Percentiles rank a stretch among this genome's conserved stretches.
Conservation (phyloP, 2,797 vertebrate species). For the Sciurus vulgaris region DNA sequence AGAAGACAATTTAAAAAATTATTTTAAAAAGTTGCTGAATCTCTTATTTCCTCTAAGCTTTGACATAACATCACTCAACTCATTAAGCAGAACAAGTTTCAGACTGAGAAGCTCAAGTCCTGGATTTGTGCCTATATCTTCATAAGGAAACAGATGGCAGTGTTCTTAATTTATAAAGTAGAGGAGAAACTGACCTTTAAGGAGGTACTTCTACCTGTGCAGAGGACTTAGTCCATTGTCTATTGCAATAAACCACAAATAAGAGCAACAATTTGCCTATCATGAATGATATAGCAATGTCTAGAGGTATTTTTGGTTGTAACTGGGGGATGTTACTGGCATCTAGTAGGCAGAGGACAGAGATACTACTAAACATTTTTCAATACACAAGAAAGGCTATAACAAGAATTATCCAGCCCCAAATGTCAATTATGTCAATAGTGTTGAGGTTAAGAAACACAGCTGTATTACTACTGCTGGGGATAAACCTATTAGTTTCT, state of each 20-base stretch:
- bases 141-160: not conserved
- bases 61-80: not conserved
- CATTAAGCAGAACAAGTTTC: conserved; percentile 30
- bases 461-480: not conserved
- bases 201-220: not conserved
- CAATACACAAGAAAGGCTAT: not conserved
- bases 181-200: not conserved
- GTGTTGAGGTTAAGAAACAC: not conserved
- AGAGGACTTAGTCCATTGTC: not conserved
- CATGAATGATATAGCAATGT: not conserved
- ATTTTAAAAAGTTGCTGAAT: not conserved
- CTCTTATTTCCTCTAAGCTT: not conserved
- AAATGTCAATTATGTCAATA: not conserved
- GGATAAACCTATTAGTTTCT: not conserved
- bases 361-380: conserved; percentile 2
- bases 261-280: not conserved
- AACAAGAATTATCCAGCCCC: not conserved
- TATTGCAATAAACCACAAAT: not conserved
- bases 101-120: not conserved
- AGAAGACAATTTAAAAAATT: not conserved
- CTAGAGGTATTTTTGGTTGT: not conserved
- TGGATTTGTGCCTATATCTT: not conserved
- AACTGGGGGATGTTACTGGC: not conserved
- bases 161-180: not conserved
- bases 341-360: not conserved